Evolutionary conservation across 2,797 vertebrate genomes (phyloP).

Genomic region (Epinephelus coioides): DNA sequence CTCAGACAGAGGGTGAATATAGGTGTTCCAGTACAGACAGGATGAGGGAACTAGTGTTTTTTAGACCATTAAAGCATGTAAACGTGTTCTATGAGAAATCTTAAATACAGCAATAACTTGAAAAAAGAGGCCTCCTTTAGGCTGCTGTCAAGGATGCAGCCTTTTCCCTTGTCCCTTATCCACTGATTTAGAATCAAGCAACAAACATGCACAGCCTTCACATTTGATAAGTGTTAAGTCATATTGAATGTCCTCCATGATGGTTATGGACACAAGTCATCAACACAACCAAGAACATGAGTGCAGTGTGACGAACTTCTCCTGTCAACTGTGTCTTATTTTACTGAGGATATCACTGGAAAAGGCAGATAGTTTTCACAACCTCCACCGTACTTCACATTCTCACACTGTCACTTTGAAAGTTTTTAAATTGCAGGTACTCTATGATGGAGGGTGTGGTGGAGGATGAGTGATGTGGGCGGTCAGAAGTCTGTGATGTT

Average conservation of each 20-base stretch:
- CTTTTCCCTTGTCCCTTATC: background rate
- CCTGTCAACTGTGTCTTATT: background rate
- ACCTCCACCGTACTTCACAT: background rate
- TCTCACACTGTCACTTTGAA: constrained; percentile 28
- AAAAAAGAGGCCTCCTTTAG: background rate
- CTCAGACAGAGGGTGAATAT: too few relatives aligned
- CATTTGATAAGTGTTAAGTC: constrained; percentile 4
- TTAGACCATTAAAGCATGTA: too few relatives aligned
- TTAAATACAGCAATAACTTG: too few relatives aligned
- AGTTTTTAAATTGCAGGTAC: constrained; percentile 26
- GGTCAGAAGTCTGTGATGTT: background rate
- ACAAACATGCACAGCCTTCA: background rate
- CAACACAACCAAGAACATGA: background rate
- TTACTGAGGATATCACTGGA: background rate
- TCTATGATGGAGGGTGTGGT: constrained; percentile 15
- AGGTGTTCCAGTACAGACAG: too few relatives aligned
- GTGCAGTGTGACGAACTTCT: background rate
- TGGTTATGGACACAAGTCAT: too few relatives aligned
- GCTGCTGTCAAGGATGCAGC: background rate
- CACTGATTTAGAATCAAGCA: background rate
- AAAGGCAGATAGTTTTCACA: constrained; percentile 11
- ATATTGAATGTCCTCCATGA: background rate
- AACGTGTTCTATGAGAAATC: too few relatives aligned
- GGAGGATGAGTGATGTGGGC: background rate
- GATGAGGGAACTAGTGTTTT: too few relatives aligned